These are phyloP conservation scores for Arctia plantaginis DNA, from an alignment of 2,888 invertebrate genomes.

Conservation along the genomic window DNA sequence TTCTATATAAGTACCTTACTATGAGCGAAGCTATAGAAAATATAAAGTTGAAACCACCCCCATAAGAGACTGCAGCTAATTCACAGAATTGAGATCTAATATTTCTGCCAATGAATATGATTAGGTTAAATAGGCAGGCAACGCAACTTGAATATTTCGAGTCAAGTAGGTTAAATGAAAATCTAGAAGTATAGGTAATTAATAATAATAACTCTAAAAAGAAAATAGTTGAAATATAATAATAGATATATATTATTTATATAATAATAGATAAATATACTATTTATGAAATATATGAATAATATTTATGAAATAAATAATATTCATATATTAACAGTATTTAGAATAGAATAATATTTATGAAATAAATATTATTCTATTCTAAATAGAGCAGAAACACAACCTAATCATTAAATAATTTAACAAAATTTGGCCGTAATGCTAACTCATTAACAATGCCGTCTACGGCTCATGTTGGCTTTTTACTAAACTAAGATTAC, in stretches of 20 bases:
- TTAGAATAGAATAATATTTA: too few relatives aligned
- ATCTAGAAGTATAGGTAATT: background rate
- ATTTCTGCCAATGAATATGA: background rate
- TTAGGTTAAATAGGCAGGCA: background rate
- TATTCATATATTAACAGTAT: too few relatives aligned
- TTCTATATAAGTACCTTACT: background rate
- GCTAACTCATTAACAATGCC: slow-evolving; percentile 35
- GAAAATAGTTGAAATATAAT: too few relatives aligned
- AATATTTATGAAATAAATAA: too few relatives aligned
- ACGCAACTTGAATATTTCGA: background rate
- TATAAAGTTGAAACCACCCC: background rate
- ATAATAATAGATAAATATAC: too few relatives aligned
- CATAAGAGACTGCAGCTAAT: background rate
- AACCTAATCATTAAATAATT: background rate
- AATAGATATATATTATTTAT: too few relatives aligned
- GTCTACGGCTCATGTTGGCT: slow-evolving; percentile 36
- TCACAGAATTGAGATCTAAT: background rate
- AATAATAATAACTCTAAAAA: too few relatives aligned
- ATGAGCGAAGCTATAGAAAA: background rate
- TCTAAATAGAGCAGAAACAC: background rate
- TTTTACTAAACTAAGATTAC: slow-evolving; percentile 45
- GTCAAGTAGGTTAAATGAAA: background rate
- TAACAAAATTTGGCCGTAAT: background rate
- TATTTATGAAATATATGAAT: too few relatives aligned
- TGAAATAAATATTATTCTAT: too few relatives aligned